These are phyloP conservation scores for Pterostichus madidus DNA, from an alignment of 2,888 invertebrate genomes.

Conservation along the genomic window DNA sequence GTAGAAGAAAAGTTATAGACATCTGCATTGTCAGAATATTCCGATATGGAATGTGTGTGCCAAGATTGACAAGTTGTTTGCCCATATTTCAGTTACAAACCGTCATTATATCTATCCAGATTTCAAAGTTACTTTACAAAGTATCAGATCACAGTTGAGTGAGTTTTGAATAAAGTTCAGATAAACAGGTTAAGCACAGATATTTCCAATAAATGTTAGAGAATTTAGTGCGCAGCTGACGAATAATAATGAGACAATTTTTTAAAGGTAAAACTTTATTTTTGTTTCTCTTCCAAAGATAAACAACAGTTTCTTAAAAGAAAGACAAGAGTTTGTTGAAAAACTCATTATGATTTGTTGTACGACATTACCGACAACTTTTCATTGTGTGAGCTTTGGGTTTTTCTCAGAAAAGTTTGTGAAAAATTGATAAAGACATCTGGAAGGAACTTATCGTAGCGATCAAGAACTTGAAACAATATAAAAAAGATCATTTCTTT, in stretches of 20 bases:
- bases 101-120: conserved; percentile 3
- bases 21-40: too few species aligned
- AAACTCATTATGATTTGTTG: conserved; percentile 46
- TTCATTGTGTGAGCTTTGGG: conserved; percentile 24
- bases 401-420: conserved; percentile 29
- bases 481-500: conserved; percentile 17
- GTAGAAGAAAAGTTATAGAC: too few species aligned
- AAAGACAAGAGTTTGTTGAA: conserved; percentile 29
- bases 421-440: conserved; percentile 37
- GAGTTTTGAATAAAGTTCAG: conserved; percentile 31
- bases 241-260: conserved; percentile 16
- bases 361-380: conserved; percentile 10
- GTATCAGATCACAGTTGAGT: conserved; percentile 20
- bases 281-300: conserved; percentile 7
- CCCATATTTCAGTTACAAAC: conserved; percentile 17
- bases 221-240: conserved; percentile 4
- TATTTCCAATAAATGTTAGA: conserved; percentile 23
- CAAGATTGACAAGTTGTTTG: conserved; percentile 19
- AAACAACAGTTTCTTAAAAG: conserved; percentile 19
- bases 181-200: conserved; percentile 20
- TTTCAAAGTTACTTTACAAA: conserved; percentile 25
- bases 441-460: conserved; percentile 1
- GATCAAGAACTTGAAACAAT: conserved; percentile 17
- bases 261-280: conserved; percentile 26
- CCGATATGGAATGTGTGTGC: too few species aligned